These are phyloP conservation scores for Capitulum mitella DNA, from an alignment of 2,888 invertebrate genomes.

Conservation along the genomic window DNA sequence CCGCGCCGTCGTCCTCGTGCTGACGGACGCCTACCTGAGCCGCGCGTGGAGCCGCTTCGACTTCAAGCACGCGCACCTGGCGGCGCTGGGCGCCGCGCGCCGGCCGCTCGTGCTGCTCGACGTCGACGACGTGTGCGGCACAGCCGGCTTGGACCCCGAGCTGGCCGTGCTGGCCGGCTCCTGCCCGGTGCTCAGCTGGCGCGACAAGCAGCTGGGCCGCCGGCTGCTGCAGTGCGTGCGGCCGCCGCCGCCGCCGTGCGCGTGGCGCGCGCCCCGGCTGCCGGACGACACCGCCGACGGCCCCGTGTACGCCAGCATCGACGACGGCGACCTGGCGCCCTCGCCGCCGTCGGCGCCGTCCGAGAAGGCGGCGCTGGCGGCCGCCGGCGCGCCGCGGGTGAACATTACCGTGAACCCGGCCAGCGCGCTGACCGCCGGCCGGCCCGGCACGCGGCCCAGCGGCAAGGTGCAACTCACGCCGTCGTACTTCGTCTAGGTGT, in stretches of 20 bases:
- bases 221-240: neutral
- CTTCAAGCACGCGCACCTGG: constrained; percentile 3
- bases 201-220: neutral
- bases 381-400: neutral
- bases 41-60: constrained; percentile 30
- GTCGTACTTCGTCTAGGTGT: neutral
- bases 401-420: neutral
- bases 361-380: neutral
- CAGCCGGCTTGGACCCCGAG: neutral
- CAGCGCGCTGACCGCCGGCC: neutral
- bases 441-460: neutral
- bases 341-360: neutral
- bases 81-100: constrained; percentile 1
- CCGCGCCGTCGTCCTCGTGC: constrained; percentile 40
- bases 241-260: neutral
- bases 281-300: neutral
- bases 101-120: neutral
- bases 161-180: neutral
- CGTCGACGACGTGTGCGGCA: neutral
- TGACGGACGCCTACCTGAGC: constrained; percentile 36
- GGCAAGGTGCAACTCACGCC: constrained; percentile 13
- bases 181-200: constrained; percentile 1
- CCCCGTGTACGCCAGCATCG: neutral
- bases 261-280: neutral
- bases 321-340: neutral